phyloP scores from a whole-genome alignment of 2,797 vertebrate species.

The Heliangelus exortis region DNA sequence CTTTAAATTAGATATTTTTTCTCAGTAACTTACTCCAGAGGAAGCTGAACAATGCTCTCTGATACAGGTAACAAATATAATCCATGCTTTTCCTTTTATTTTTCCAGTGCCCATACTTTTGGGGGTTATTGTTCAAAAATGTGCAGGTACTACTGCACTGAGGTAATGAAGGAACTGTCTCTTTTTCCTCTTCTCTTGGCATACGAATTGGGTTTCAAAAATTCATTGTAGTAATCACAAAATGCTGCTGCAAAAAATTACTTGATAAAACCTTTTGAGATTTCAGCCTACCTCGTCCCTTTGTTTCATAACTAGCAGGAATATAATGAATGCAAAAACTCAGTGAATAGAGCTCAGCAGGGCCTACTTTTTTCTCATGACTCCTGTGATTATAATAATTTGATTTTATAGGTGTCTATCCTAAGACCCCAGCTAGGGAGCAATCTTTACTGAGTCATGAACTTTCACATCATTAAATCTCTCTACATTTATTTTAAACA shows the following conservation, averaged over 20 bases:
- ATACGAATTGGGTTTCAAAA: conserved; percentile 1
- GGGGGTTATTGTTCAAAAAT: background rate
- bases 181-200: background rate
- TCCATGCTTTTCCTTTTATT: background rate
- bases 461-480: conserved; percentile 78
- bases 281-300: conserved; percentile 58
- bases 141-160: background rate
- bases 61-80: background rate
- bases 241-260: conserved; percentile 57
- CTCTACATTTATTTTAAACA: conserved; percentile 73
- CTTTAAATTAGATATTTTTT: background rate
- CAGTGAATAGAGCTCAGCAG: conserved; percentile 63
- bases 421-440: conserved; percentile 67
- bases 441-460: conserved; percentile 76
- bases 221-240: conserved; percentile 57
- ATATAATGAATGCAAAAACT: conserved; percentile 72
- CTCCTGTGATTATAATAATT: conserved; percentile 76
- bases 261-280: conserved; percentile 69
- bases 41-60: background rate
- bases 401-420: conserved; percentile 78
- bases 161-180: background rate
- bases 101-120: background rate
- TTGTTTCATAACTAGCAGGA: conserved; percentile 54
- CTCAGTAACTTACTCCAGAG: background rate
- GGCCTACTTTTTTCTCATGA: conserved; percentile 65